Evolutionary conservation across 2,888 invertebrate species (phyloP).

Genomic region (Metalampra italica): DNA sequence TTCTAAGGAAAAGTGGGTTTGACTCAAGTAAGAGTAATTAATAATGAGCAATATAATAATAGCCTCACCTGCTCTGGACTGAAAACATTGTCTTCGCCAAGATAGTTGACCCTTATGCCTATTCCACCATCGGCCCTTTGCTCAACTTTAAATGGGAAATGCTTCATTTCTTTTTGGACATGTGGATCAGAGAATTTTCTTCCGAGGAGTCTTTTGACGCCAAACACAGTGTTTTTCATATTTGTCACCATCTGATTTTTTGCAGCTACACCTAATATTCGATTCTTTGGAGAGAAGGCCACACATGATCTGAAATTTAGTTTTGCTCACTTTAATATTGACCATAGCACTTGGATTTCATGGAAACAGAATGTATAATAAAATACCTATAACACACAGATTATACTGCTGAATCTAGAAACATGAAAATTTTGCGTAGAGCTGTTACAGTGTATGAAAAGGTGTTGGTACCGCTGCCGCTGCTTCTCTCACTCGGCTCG

Average conservation of each 20-base stretch:
- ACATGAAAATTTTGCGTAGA: no score
- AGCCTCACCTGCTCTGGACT: conserved; percentile 88
- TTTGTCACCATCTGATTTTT: conserved; percentile 98
- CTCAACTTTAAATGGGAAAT: conserved; percentile 88
- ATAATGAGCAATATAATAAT: no score
- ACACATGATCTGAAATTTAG: conserved; percentile 90
- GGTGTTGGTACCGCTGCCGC: no score
- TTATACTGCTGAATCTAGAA: no score
- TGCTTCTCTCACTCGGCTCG: no score
- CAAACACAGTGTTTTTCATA: conserved; percentile 96
- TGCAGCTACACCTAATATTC: conserved; percentile 97
- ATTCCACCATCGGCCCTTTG: conserved; percentile 88
- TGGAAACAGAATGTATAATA: no score
- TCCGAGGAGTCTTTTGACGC: conserved; percentile 95
- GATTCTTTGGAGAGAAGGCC: conserved; percentile 94
- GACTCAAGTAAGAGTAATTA: no score
- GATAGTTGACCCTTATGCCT: conserved; percentile 92
- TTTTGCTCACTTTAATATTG: no score
- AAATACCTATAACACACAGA: no score
- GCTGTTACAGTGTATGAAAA: no score
- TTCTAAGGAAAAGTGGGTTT: no score
- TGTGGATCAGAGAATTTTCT: conserved; percentile 92
- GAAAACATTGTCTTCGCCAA: conserved; percentile 91
- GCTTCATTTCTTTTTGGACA: conserved; percentile 89
- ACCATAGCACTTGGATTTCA: no score